Base-by-base conservation (phyloP, 2,888 invertebrate genomes). In the Drosophila rellima region DNA sequence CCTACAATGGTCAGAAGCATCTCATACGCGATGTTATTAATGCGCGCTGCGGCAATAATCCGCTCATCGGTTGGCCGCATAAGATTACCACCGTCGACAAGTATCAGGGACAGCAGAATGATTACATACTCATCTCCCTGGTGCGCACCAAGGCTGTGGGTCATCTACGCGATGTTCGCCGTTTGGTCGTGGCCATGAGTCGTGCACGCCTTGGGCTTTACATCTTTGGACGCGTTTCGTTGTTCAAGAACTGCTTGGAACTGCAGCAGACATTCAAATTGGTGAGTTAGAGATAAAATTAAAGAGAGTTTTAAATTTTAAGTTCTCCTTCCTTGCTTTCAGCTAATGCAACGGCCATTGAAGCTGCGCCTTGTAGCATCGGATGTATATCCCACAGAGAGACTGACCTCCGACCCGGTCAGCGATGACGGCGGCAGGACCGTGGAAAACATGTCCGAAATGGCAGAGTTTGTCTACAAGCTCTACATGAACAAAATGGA, bases 91-190 rank as follows among this genome's bases (percentile, higher is more conserved):
- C 99, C 0, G 99, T 99, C 17, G 99, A 99, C 93, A 99, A 99
- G 91, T 99, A 98, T 92, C 99, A 99, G 91, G 99, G 99, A 63
- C 99, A 99, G 91, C 99, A 99, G 93, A 99, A 99, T 93, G 99
- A 99, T 93, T 98, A 97, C 90, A 98, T 99, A 68, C 94, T 99
- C 15, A 94, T 99, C 51, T 99, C 99, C 0, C 93, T 99, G 48
- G 99, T 99, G 20, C 95, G 99, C 72, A 99, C 99, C 0, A 96
- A 96, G 90, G 97, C 98, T 0, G 99, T 99, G n/a, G 99, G 99
- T 37, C 99, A 99, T 94, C 94, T 99, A 73, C 94, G 99, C 33
- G 99, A 99, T 93, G 97, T 99, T 0, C 94, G 99, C 8, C 96
- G 99, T 90, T 94, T 99, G 72, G 96, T 99, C 44, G 99, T 99